Conservation (phyloP, 2,797 vertebrate species). For the Ctenopoma kingsleyae region DNA sequence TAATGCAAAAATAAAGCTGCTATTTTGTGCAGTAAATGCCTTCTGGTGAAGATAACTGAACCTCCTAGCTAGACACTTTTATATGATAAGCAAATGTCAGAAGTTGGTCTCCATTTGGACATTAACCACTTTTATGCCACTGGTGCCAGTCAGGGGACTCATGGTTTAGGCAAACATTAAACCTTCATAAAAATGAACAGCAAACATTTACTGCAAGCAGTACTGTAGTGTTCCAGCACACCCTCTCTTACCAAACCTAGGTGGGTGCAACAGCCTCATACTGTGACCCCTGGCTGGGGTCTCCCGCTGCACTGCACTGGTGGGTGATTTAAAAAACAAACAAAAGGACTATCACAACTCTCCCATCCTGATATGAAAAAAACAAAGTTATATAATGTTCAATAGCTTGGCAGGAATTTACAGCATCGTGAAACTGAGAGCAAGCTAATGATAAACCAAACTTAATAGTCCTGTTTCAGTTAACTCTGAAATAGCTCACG, state of each 20-base stretch:
- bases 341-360: not conserved
- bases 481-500: conserved; percentile 5
- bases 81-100: not conserved
- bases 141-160: not conserved
- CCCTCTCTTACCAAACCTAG: not conserved
- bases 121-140: not conserved
- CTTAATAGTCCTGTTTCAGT: not conserved
- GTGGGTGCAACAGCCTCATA: not conserved
- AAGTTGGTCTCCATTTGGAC: not conserved
- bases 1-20: not conserved
- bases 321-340: not conserved
- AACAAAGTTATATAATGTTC: not conserved
- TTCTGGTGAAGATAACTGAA: not conserved
- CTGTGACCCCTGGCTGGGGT: not conserved
- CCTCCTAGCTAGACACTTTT: not conserved
- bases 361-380: not conserved
- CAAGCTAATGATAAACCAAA: conserved; percentile 15
- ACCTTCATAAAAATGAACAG: conserved; percentile 3
- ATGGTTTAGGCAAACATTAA: conserved; percentile 1
- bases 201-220: not conserved
- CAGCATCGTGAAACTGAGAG: conserved; percentile 4
- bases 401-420: not conserved
- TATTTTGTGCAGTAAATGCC: not conserved
- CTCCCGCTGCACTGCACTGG: not conserved
- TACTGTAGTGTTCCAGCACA: not conserved